Base-by-base conservation (phyloP, 2,113 vertebrate genomes). In the Pluvialis apricaria region DNA sequence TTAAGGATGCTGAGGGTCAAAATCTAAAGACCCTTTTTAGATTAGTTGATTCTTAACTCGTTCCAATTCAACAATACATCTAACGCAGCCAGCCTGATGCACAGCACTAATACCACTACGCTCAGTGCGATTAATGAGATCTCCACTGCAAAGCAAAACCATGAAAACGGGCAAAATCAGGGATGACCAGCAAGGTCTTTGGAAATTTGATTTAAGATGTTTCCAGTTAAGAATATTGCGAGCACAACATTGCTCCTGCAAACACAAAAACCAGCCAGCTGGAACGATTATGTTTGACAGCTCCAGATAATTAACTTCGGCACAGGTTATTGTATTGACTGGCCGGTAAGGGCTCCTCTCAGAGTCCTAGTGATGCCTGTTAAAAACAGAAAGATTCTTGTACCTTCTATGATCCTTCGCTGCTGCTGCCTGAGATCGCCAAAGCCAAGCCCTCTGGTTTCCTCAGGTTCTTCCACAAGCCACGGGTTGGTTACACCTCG, bases 391-490 rank as follows among this genome's bases (percentile, higher is more conserved):
- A 25, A 85, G 45, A n/a, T 36, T 70, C 77, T 9, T 11, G 78
- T 98, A 99, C 99, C 99, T 98, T 99, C 98, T 54, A 99, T 99
- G 92, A 99, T 99, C 88, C 95, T 98, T 57, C 98, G 98, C 94
- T 99, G 99, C 93, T 99, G 99, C 86, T 99, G 98, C 93, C 98
- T 99, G 94, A 99, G 99, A 69, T 99, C 99, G 9, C 98, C 97
- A 82, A 99, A 99, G 79, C 97, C 97, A 24, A 99, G 97, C 26
- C 99, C 99, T 94, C 96, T 97, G 71, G 99, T 99, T 97, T 99
- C 99, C 86, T 99, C 99, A 0, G 99, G 82, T 92, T 99, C 99
- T 15, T 99, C 99, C 52, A 99, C 60, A 90, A 99, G 98, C 99
- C 99, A 99, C 2, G 99, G 99, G 96, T 99, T 99, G 80, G 65